Evolutionary conservation across 2,797 vertebrate species (phyloP), one percentile per base, ranked within the genome.

Genomic region (Enoplosus armatus): DNA sequence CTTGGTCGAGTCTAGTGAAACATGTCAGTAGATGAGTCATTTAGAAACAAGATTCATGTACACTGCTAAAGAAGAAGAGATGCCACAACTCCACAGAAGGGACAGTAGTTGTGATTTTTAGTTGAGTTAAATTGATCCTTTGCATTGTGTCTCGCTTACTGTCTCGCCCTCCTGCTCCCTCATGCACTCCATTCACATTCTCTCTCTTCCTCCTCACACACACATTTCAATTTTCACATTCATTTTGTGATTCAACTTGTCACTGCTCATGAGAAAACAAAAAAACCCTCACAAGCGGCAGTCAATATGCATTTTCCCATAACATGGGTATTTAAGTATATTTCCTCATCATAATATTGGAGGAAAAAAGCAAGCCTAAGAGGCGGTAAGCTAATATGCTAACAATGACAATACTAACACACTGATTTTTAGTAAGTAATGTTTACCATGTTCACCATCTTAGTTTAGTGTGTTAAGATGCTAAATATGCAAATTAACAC

Each of bases 21-120:
- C 26, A 50, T 55, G 70, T 80, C 69, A 79, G 47, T 70, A 54
- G 62, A 85, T 82, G 80, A 88, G 66, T 86, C 80, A 88, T 78
- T 39, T 31, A 50, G 33, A 74, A 75, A 76, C 47, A 74, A 55
- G 65, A 82, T 61, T 74, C 26, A 63, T 37, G 27, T 51, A 70
- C 26, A 24, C 47, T 60, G 71, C 75, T 60, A 22, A 62, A 45
- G 35, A 74, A 33, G 24, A 79, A 62, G 29, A 75, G 27, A 50
- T 65, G 59, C 51, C 31, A 68, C n/a, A 24, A 31, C 9, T 16
- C 12, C 35, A 79, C 66, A 24, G 12, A 54, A 20, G 31, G n/a
- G 53, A 55, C 24, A 37, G 7, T 20, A 31, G 73, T 50, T 73
- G 72, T 60, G 62, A 62, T 79, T 82, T 76, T 62, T 56, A 31